Evolutionary conservation across 1,140 invertebrate genomes (phyloP).

Genomic region (Lordiphosa stackelbergi): DNA sequence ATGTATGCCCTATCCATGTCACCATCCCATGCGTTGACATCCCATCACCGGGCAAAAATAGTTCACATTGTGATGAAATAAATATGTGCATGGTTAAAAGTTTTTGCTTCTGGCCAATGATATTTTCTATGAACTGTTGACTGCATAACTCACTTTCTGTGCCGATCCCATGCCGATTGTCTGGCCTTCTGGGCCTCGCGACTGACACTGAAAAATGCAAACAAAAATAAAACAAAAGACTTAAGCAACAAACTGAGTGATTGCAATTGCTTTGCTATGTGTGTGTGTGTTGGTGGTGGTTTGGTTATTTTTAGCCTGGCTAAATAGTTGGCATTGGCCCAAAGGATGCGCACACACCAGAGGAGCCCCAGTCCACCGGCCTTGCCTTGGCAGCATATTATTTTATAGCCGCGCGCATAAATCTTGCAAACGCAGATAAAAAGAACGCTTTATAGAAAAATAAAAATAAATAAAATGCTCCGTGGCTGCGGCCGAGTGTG

Average conservation of each 20-base stretch:
- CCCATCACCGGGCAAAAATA: conserved; percentile 37
- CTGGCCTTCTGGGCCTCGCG: conserved; percentile 12
- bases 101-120: conserved; percentile 23
- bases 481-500: conserved; percentile 19
- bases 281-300: conserved; percentile 15
- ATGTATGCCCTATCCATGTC: conserved; percentile 13
- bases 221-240: conserved; percentile 76
- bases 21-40: neutral
- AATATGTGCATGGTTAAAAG: conserved; percentile 42
- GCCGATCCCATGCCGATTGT: conserved; percentile 56
- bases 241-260: conserved; percentile 75
- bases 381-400: conserved; percentile 72
- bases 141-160: conserved; percentile 69
- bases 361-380: conserved; percentile 25
- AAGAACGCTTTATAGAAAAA: conserved; percentile 73
- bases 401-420: conserved; percentile 74
- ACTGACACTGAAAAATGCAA: conserved; percentile 74
- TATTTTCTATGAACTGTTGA: conserved; percentile 70
- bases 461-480: conserved; percentile 69
- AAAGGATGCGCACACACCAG: conserved; percentile 50
- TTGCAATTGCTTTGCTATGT: conserved; percentile 67
- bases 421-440: conserved; percentile 76
- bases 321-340: conserved; percentile 73
- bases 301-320: conserved; percentile 63
- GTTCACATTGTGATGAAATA: conserved; percentile 53